Evolutionary conservation across 2,888 invertebrate species (phyloP), one percentile per base, ranked within the genome.

Genomic region (Cantharis nigra): DNA sequence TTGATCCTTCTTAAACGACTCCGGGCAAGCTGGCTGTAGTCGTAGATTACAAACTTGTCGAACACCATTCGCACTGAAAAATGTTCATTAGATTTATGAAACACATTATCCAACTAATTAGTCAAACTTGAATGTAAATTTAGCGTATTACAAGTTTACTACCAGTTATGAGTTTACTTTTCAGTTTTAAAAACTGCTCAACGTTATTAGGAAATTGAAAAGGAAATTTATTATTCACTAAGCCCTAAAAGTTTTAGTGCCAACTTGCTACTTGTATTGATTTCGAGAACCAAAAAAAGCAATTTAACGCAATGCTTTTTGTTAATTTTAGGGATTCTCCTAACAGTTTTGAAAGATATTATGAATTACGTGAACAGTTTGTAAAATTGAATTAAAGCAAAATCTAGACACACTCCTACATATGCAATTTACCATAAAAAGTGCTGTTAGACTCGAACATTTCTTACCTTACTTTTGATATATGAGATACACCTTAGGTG

Each of bases 1-100:
- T 75, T 75, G 75, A 75, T 75, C 71, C 75, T 71, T 75, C 75
- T 75, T 75, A 71, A 75, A 75, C 75, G 71, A 71, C 71, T 75
- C 71, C 75, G 26, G 62, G 75, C 65, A 75, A 71, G 67, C 71
- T 64, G 70, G 75, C 28, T 33, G 28, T 67, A 67, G 70, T 70
- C 75, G 71, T 75, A 75, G 33, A 75, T 75, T 71, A 75, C 75
- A 63, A 75, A 75, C 75, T 75, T 75, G 75, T 75, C 71, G 75
- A 75, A 75, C 71, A 75, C 71, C 71, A 69, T 75, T 65, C 67
- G 71, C 49, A 71, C 67, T 75, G 75, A 75, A 71, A 75, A 75
- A 75, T 71, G 71, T 70, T 70, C 65, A 62, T 63, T 71, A 71
- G 75, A 71, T 75, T 75, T 75, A 75, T 75, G 71, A 75, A 75